Base-by-base conservation (phyloP, 2,888 invertebrate genomes). In the Plemyria rubiginata region DNA sequence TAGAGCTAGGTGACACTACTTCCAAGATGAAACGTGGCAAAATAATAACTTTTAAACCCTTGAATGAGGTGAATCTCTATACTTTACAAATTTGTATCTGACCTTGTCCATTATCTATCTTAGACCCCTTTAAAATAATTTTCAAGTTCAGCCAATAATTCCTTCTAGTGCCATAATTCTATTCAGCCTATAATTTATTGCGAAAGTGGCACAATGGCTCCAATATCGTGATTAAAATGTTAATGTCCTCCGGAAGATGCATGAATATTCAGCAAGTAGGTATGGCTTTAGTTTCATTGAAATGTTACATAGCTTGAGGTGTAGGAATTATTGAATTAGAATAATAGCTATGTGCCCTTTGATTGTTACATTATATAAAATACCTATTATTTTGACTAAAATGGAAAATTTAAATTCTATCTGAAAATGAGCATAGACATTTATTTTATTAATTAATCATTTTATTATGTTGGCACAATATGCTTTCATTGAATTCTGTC, bases 181-280 rank as follows among this genome's bases (percentile, higher is more conserved):
- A 65, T 58, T 57, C 54, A 57, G 50, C 22, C 41, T 51, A 29
- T 57, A 60, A 60, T 65, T 65, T 46, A 60, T 64, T 41, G 50
- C 36, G 22, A 51, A 59, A 60, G 60, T 60, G 54, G 65, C 46
- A 65, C 65, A 65, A 65, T 64, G 45, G 57, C 60, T 60, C 51
- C 65, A 53, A 60, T 65, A 65, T 51, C 64, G 65, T 66, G 63
- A 66, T 70, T 68, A 70, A 68, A 70, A 68, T 68, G 68, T 62
- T 65, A 67, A 70, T 70, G 66, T 62, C 57, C 66, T 62, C 59
- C 54, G 57, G 60, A 54, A 66, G 54, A 57, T 22, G 55, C 56
- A 66, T 67, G 67, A 62, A 70, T 69, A 68, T 68, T 67, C 60
- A 65, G 45, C 46, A 45, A 8, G 13, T 9, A 28, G 43, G 32